Conservation (phyloP, 2,113 vertebrate species). For the Rhinolophus sinicus region DNA sequence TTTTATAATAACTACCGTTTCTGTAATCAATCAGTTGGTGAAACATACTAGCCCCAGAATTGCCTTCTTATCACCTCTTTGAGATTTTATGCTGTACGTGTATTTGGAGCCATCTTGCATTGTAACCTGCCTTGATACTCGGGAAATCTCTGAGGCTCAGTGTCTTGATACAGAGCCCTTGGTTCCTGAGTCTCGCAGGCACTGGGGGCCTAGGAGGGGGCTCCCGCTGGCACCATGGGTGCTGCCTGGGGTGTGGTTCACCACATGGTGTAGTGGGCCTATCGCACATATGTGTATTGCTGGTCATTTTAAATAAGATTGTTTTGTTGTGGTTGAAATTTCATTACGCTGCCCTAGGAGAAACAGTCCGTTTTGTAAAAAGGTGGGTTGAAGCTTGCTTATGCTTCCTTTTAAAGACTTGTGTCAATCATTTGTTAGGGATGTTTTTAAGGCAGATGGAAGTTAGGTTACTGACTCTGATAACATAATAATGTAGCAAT, state of each 20-base stretch:
- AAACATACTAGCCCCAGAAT: background rate
- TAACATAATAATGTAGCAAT: background rate
- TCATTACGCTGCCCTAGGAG: background rate
- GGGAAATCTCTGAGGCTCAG: background rate
- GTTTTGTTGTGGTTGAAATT: background rate
- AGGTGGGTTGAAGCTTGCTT: background rate
- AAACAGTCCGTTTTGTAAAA: background rate
- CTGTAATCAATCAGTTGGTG: fast-evolving
- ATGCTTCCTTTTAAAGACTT: background rate
- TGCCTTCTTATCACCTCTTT: background rate
- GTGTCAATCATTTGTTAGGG: background rate
- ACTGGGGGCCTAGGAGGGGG: fast-evolving
- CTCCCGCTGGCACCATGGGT: fast-evolving
- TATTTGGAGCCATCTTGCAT: too few species aligned
- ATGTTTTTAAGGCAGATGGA: background rate
- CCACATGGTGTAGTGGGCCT: fast-evolving
- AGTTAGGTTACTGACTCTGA: background rate
- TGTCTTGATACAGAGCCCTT: background rate
- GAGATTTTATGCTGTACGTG: background rate
- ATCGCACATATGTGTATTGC: fast-evolving
- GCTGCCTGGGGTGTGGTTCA: background rate
- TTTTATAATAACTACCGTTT: background rate
- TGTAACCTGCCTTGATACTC: background rate
- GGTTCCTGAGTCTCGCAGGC: background rate
- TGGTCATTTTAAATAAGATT: background rate